Base-by-base conservation (phyloP, 2,888 invertebrate species). In the Nudaria mundana region DNA sequence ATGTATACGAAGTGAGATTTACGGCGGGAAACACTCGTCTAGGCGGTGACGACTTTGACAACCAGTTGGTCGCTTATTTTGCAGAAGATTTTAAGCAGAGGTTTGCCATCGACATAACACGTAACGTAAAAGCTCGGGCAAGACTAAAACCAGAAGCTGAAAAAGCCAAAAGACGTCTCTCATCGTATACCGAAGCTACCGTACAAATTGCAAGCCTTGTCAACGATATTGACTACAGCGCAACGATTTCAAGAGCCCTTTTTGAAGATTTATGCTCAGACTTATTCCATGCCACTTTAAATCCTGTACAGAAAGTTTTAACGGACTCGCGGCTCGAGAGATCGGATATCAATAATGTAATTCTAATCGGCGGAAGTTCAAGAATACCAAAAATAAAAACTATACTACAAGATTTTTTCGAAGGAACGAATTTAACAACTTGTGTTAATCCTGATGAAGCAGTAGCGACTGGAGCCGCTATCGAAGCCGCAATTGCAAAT, bases 11-110 rank as follows among this genome's bases (percentile, higher is more conserved):
- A 54, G 83, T 85, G 1, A 80, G 70, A 38, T 62, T 78, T 0
- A 80, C 79, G 0, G 67, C 75, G 0, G 81, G 82, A 0, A 76
- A 75, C 28, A 71, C 74, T 0, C 57, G 71, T 12, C 44, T 83
- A 0, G 83, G 84, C 0, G 84, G 84, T 0, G 81, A 82, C 14
- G 82, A 84, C 28, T 85, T 83, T n/a, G 82, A 85, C 23, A 76
- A 75, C 15, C 66, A 82, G 30, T 52, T 84, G 2, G 77, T 81
- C 0, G 72, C 74, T 0, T 80, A 73, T 42, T 78, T 82, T 30
- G 68, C 69, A 14, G 75, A 81, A 29, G 83, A 83, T 39, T 77
- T 83, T 23, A 57, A 66, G 2, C 82, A 76, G 20, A 66, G 53
- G 4, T 73, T 59, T 43, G 59, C 67, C 4, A 63, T 47, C n/a